A percentile compares a stretch with the other conserved stretches of the same genome.
Conservation (phyloP, 1,140 invertebrate genomes). For the Thaumatotibia leucotreta region DNA sequence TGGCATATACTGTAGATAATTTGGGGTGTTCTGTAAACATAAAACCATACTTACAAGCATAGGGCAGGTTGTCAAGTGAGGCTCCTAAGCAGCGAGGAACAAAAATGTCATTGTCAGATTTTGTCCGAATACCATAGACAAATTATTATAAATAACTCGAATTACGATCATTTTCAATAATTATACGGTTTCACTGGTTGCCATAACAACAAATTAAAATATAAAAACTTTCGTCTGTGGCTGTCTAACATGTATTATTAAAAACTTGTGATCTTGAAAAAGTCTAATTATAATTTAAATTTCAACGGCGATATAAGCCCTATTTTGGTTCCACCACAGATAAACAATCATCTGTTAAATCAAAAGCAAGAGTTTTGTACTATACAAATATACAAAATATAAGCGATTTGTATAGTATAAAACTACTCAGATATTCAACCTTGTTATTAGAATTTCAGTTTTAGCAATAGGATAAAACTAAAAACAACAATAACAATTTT, state of each 20-base stretch:
- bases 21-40: slow-evolving; percentile 1
- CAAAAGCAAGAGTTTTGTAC: no score
- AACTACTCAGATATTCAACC: no score
- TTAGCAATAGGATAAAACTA: neutral
- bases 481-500: no score
- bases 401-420: slow-evolving; percentile 13
- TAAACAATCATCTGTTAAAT: no score
- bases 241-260: no score
- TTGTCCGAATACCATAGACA: neutral
- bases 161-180: neutral
- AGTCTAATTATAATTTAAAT: no score
- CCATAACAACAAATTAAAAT: slow-evolving; percentile 14
- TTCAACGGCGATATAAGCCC: no score
- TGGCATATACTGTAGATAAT: neutral
- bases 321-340: no score
- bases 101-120: slow-evolving; percentile 19
- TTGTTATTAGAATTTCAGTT: neutral
- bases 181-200: no score
- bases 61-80: slow-evolving; percentile 66
- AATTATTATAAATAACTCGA: neutral
- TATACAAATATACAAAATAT: slow-evolving; percentile 5
- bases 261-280: no score
- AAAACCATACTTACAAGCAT: slow-evolving; percentile 62
- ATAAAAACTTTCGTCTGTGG: slow-evolving; percentile 7
- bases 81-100: slow-evolving; percentile 58